Evolutionary conservation across 2,888 invertebrate genomes (phyloP), one percentile per base, ranked within the genome.

Genomic region (Ophion slaviceki): DNA sequence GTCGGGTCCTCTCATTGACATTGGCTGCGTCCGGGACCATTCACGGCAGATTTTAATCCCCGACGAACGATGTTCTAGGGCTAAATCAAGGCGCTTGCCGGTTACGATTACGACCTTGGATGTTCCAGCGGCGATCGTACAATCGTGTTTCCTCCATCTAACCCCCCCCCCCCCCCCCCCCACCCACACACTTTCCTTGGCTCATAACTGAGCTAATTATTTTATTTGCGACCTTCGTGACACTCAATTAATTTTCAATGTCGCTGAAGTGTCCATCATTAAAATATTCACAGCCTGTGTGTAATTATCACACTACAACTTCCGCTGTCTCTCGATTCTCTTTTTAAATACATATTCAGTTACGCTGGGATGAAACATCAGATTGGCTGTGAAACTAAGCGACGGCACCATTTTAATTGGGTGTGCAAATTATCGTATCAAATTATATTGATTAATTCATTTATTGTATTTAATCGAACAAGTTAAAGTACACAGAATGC

Each of bases 61-160:
- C 11, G 53, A 53, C 53, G 53, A 53, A 53, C 53, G 53, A 53
- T 53, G 14, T 53, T 14, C 53, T 53, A 53, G 53, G 53, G 53
- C 0, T 53, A 53, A 53, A 17, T 53, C 53, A 17, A 53, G 14
- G 53, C 4, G 53, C 14, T 17, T 17, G 72, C 53, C 62, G 78
- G 79, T 83, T 79, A 74, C 74, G 53, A 67, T 82, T 77, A 67
- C 70, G 75, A 68, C 78, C 74, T 83, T 72, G 74, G 28, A 53
- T 20, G 67, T 59, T 74, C 36, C 68, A 61, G 47, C 72, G 45
- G 45, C 67, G 10, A 74, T 78, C 67, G 59, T 78, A 47, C 64
- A 40, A 64, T 78, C 78, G 59, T 47, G 36, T 45, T 10, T 45
- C 61, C 32, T 7, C 40, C 6, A 59, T 62, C 61, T 10, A 4